phyloP scores from a whole-genome alignment of 92 coral and sea anemone species.

The Montipora capitata region DNA sequence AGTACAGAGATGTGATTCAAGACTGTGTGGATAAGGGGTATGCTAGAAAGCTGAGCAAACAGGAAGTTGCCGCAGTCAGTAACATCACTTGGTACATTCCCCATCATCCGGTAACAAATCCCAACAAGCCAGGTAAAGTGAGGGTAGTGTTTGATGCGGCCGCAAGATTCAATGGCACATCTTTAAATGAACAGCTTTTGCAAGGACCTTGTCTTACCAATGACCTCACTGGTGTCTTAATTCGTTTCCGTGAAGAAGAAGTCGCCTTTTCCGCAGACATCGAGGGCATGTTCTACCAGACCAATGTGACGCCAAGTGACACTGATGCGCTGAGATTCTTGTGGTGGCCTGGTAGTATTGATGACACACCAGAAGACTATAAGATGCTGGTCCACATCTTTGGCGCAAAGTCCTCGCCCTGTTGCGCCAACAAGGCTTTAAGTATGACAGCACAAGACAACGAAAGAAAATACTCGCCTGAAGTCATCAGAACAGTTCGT shows the following conservation, averaged over 20 bases:
- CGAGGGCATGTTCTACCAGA: constrained; percentile 78
- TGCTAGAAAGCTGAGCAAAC: constrained; percentile 52
- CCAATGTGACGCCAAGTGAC: constrained; percentile 59
- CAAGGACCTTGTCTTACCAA: constrained; percentile 79
- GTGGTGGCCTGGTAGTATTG: constrained; percentile 64
- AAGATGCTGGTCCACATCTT: constrained; percentile 77
- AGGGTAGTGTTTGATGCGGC: constrained; percentile 83
- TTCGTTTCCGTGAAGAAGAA: constrained; percentile 73
- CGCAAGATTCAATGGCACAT: constrained; percentile 62
- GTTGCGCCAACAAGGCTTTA: constrained; percentile 76
- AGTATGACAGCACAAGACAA: constrained; percentile 71
- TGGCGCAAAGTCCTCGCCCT: constrained; percentile 79
- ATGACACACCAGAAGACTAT: constrained; percentile 54
- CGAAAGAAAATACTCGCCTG: constrained; percentile 47
- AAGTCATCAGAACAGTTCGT: constrained; percentile 61
- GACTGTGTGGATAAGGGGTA: constrained; percentile 66
- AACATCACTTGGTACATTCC: constrained; percentile 67
- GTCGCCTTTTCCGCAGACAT: constrained; percentile 76
- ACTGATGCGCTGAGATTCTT: constrained; percentile 71
- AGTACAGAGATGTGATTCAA: constrained; percentile 69
- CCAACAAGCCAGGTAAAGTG: constrained; percentile 73
- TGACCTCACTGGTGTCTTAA: constrained; percentile 72
- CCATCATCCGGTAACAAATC: constrained; percentile 71
- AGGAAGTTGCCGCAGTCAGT: constrained; percentile 54
- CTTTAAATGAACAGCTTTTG: constrained; percentile 70